These are phyloP conservation scores for Lepilemur septentrionalis DNA, from an alignment of 2,797 vertebrate genomes.

Conservation along the genomic window DNA sequence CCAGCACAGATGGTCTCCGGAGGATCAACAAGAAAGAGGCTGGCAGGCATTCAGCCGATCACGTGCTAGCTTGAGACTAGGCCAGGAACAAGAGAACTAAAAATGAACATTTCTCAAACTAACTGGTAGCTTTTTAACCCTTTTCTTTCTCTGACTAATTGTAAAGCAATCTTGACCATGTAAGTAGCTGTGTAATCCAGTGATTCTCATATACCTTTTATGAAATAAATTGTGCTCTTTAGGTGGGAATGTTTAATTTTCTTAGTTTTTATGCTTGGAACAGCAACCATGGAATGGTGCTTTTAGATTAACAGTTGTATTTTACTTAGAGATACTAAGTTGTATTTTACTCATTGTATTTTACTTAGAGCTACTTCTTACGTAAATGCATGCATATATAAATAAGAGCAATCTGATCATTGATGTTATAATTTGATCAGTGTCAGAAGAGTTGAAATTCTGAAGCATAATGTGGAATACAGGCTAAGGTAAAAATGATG, in stretches of 20 bases:
- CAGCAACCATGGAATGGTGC: not conserved
- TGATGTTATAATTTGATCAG: not conserved
- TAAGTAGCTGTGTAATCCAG: not conserved
- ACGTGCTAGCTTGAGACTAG: slow-evolving; percentile 88
- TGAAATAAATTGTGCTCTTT: not conserved
- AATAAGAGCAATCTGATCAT: not conserved
- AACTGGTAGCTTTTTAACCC: slow-evolving; percentile 87
- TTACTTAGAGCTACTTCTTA: not conserved
- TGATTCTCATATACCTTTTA: not conserved
- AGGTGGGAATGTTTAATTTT: not conserved
- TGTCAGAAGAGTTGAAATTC: not conserved
- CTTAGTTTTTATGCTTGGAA: not conserved
- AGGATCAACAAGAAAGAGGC: slow-evolving; percentile 99
- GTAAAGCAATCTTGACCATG: slow-evolving; percentile 60
- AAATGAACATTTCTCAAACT: slow-evolving; percentile 88
- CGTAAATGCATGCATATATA: not conserved
- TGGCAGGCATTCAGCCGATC: slow-evolving; percentile 92
- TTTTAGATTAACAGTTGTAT: slow-evolving; percentile 1
- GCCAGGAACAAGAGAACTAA: slow-evolving; percentile 84
- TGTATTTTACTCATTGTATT: not conserved
- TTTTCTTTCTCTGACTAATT: slow-evolving; percentile 81
- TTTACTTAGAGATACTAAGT: not conserved
- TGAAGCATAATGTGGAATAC: not conserved
- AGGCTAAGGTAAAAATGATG: not conserved
- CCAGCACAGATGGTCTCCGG: slow-evolving; percentile 99